Percentiles rank a stretch among this genome's conserved stretches.
Conservation (phyloP, 2,797 vertebrate genomes). For the Rhinatrema bivittatum region DNA sequence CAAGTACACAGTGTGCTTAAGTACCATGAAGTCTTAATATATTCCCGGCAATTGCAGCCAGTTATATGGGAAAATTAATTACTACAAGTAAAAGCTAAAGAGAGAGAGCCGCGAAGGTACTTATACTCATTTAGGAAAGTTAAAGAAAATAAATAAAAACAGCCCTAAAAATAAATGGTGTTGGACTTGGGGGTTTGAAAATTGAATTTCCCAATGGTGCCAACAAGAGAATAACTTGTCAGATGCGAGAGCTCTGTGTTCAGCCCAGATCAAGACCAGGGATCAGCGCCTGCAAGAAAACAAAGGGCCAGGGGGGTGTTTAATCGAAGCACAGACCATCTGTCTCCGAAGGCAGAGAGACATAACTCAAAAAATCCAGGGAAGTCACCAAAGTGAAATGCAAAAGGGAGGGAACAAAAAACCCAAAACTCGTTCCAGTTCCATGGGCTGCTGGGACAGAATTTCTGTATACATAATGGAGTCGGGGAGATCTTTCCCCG, state of each 20-base stretch:
- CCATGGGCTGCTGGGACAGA: too few species aligned
- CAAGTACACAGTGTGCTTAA: slow-evolving; percentile 34
- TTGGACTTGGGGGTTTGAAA: slow-evolving; percentile 19
- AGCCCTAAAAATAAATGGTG: slow-evolving; percentile 34
- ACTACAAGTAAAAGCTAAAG: slow-evolving; percentile 49
- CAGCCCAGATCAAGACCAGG: slow-evolving; percentile 20
- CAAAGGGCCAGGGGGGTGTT: slow-evolving; percentile 39
- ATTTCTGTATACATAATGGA: too few species aligned
- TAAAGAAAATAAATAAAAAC: slow-evolving; percentile 45
- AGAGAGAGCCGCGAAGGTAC: slow-evolving; percentile 36
- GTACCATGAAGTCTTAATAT: slow-evolving; percentile 44
- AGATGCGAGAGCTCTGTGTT: slow-evolving; percentile 35
- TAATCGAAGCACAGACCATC: slow-evolving; percentile 14
- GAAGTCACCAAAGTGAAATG: not conserved
- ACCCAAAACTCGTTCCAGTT: too few species aligned
- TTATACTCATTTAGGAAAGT: slow-evolving; percentile 45
- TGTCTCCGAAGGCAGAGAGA: slow-evolving; percentile 11
- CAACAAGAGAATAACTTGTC: slow-evolving; percentile 16
- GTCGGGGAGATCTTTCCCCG: too few species aligned
- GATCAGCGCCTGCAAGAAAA: slow-evolving; percentile 24
- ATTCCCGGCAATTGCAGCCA: slow-evolving; percentile 49
- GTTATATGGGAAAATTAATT: slow-evolving; percentile 57
- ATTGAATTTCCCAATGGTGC: slow-evolving; percentile 30
- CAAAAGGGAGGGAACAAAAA: not conserved
- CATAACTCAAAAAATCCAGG: not conserved